These are phyloP conservation scores for Bombus pascuorum DNA, from an alignment of 1,140 invertebrate genomes.

Conservation along the genomic window DNA sequence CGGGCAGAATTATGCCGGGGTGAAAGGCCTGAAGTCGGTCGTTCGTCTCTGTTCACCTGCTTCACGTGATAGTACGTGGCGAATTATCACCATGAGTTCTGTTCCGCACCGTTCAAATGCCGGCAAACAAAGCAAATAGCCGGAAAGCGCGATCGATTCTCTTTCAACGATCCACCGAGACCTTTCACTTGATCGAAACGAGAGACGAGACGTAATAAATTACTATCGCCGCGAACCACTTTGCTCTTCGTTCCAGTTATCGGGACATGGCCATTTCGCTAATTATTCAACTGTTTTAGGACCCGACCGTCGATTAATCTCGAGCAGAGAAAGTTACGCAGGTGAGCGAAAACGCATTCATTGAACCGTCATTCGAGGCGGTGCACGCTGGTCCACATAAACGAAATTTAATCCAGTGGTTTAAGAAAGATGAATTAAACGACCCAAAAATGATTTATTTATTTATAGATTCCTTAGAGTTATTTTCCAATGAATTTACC, in stretches of 20 bases:
- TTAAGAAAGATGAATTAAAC: background rate
- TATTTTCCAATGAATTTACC: no score
- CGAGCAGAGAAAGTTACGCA: constrained; percentile 5
- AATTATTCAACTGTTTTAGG: constrained; percentile 5
- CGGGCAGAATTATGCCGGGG: constrained; percentile 64
- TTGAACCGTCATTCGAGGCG: background rate
- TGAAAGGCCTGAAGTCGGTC: constrained; percentile 72
- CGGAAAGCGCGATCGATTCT: constrained; percentile 29
- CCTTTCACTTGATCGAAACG: constrained; percentile 3
- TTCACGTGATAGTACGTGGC: constrained; percentile 48
- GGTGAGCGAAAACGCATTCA: background rate
- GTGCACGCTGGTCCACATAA: background rate
- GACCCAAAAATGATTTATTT: no score
- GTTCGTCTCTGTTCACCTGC: constrained; percentile 66
- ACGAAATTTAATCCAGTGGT: background rate
- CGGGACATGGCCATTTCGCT: background rate
- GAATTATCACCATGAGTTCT: constrained; percentile 53
- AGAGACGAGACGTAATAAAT: constrained; percentile 4
- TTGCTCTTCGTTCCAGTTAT: background rate
- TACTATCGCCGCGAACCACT: background rate
- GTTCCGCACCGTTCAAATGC: constrained; percentile 31
- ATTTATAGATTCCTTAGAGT: no score
- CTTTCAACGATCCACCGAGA: background rate
- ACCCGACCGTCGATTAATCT: background rate
- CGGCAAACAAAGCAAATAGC: constrained; percentile 13